Evolutionary conservation across 2,888 invertebrate genomes (phyloP), one percentile per base, ranked within the genome.

Genomic region (Clostera curtula): DNA sequence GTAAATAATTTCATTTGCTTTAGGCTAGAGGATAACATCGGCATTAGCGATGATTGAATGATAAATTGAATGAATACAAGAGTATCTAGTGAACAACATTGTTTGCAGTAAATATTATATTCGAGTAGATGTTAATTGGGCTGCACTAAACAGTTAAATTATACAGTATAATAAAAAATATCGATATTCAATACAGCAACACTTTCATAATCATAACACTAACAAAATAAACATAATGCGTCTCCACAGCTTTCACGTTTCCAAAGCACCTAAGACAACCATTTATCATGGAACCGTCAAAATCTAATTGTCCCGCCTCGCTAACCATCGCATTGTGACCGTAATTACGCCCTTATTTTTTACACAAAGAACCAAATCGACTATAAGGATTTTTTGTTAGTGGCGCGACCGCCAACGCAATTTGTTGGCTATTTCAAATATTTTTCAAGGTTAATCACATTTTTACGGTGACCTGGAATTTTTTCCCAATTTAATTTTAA

Each of bases 221-320:
- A 15, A 15, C 4, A 5, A 15, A 15, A 15, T 15, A 15, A 15
- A 5, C 6, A 5, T 15, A 15, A 4, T 6, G 4, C 4, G 4
- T 4, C 15, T 4, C 4, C 4, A 15, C 6, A 4, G 4, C 15
- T 6, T 15, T 22, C 5, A 4, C 2, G 12, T 15, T 10, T 15
- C 9, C 47, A 55, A 48, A 59, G 53, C 60, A 59, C 61, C 59
- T 65, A 56, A 69, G 64, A 61, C 56, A 59, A 66, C 72, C 75
- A 82, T 83, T 80, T 80, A 83, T 83, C 82, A 83, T 62, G 46
- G 63, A 58, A 63, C 77, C 70, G 82, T 83, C 82, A 83, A 79
- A 82, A 75, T 74, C 76, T 83, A 83, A 83, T 83, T 82, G 83
- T 82, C 80, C 77, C 69, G 71, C 69, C 62, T 70, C 68, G 68